Conservation (phyloP, 2,113 vertebrate species). For the Acinonyx jubatus region DNA sequence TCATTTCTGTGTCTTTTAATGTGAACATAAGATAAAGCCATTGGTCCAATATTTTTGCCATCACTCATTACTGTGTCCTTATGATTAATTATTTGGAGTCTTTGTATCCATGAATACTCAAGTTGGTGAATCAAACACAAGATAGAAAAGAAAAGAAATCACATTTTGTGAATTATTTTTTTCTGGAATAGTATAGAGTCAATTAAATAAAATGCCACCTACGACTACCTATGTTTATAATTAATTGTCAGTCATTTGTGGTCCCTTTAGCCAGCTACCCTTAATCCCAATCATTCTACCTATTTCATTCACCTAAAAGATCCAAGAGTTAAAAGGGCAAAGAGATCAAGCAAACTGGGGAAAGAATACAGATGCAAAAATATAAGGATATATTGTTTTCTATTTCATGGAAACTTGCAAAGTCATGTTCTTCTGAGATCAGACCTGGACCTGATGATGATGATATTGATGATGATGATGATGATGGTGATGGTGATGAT, state of each 20-base stretch:
- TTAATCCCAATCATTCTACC: neutral
- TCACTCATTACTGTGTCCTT: neutral
- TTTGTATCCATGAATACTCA: neutral
- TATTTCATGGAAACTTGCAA: neutral
- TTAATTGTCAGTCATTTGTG: conserved; percentile 19
- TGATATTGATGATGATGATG: neutral
- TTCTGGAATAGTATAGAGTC: conserved; percentile 20
- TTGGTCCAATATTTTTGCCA: conserved; percentile 11
- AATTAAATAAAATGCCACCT: conserved; percentile 43
- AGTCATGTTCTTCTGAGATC: conserved; percentile 12
- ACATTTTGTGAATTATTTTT: conserved; percentile 38
- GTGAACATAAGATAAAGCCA: conserved; percentile 28
- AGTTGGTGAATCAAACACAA: neutral
- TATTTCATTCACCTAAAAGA: neutral
- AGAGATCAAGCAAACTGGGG: neutral
- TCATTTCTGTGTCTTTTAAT: conserved; percentile 11
- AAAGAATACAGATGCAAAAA: neutral
- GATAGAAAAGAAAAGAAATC: conserved; percentile 14
- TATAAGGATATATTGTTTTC: neutral
- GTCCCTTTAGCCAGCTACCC: neutral
- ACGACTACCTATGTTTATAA: neutral
- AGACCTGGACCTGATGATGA: neutral
- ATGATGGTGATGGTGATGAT: neutral
- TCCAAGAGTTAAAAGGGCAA: neutral
- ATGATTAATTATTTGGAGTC: neutral